Conservation (phyloP, 2,797 vertebrate genomes). For the Phyllotis vaccarum region DNA sequence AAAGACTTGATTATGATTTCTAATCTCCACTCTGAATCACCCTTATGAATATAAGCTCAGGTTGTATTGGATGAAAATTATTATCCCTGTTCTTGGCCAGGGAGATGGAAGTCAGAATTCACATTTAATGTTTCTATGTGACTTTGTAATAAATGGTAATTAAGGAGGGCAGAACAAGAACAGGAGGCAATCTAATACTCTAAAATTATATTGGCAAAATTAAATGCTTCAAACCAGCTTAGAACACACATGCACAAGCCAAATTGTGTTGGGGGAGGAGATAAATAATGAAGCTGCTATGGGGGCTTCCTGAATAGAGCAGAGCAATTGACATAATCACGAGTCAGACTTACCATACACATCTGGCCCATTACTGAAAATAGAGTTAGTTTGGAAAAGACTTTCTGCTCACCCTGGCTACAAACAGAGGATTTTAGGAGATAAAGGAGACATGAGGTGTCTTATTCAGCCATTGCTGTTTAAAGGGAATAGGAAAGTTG, state of each 20-base stretch:
- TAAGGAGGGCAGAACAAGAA: slow-evolving; percentile 76
- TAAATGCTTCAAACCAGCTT: slow-evolving; percentile 73
- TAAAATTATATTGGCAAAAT: slow-evolving; percentile 82
- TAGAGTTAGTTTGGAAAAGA: slow-evolving; percentile 75
- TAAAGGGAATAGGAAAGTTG: slow-evolving; percentile 59
- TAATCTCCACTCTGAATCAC: slow-evolving; percentile 79
- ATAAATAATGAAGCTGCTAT: slow-evolving; percentile 66
- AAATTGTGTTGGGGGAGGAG: slow-evolving; percentile 48
- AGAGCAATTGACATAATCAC: slow-evolving; percentile 66
- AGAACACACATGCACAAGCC: slow-evolving; percentile 66
- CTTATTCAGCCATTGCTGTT: slow-evolving; percentile 68
- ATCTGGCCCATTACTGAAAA: slow-evolving; percentile 78
- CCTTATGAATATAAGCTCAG: slow-evolving; percentile 77
- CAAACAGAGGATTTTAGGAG: slow-evolving; percentile 71
- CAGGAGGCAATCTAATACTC: slow-evolving; percentile 80
- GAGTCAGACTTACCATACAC: slow-evolving; percentile 70
- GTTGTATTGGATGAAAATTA: slow-evolving; percentile 76
- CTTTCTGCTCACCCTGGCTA: slow-evolving; percentile 69
- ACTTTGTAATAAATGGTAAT: slow-evolving; percentile 80
- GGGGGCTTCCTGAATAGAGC: slow-evolving; percentile 52
- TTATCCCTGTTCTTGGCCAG: slow-evolving; percentile 79
- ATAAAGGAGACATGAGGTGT: slow-evolving; percentile 75
- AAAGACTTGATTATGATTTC: slow-evolving; percentile 79
- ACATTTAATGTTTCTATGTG: slow-evolving; percentile 80
- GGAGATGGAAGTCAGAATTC: slow-evolving; percentile 78